Percentiles rank a stretch among this genome's conserved stretches.
phyloP scores from a whole-genome alignment of 2,888 invertebrate genomes.

The Ophion obscuratus region DNA sequence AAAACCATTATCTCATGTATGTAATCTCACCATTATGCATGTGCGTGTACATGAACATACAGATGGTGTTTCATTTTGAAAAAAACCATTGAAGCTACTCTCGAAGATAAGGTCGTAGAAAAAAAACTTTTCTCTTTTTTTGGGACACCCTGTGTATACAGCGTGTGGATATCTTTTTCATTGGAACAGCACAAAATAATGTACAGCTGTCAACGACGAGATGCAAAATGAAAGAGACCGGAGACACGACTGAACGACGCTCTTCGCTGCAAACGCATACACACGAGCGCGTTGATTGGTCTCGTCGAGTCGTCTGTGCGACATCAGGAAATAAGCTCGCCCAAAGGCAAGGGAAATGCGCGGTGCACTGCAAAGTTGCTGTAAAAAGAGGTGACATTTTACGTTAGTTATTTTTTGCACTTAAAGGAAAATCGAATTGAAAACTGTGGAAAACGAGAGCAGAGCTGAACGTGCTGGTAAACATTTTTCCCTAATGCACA shows the following conservation, averaged over 20 bases:
- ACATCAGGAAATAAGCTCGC: background rate
- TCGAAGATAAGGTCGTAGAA: no score
- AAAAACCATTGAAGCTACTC: no score
- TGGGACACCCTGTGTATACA: background rate
- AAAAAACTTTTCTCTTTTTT: background rate
- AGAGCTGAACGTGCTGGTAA: no score
- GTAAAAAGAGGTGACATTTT: background rate
- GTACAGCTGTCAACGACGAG: slow-evolving; percentile 46
- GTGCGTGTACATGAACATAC: background rate
- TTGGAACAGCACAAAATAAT: slow-evolving; percentile 37
- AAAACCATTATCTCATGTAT: no score
- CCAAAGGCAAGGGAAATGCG: background rate
- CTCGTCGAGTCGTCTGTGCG: background rate
- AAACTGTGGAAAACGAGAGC: no score
- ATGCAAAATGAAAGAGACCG: slow-evolving; percentile 32
- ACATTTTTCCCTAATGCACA: no score
- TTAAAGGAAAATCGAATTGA: background rate
- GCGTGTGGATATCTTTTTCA: slow-evolving; percentile 24
- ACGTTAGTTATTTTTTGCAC: background rate
- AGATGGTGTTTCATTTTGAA: background rate
- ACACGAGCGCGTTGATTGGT: background rate
- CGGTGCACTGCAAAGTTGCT: background rate
- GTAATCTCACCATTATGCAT: background rate
- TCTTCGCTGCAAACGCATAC: background rate
- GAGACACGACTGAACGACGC: slow-evolving; percentile 15